Evolutionary conservation across 2,888 invertebrate genomes (phyloP).

Genomic region (Polia nebulosa): DNA sequence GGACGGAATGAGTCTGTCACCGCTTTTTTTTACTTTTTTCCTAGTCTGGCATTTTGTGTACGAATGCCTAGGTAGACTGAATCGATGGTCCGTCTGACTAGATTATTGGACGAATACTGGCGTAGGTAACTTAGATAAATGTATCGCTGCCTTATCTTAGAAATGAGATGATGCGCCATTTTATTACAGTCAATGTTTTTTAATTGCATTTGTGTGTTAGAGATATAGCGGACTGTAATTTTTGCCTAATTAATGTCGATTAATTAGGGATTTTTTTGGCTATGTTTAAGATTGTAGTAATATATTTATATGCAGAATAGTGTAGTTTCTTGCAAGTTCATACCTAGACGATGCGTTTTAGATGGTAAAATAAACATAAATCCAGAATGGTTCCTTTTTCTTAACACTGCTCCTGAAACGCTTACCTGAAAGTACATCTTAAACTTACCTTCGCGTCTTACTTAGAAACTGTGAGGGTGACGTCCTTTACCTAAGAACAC

Average conservation of each 20-base stretch:
- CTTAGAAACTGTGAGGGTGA: background rate
- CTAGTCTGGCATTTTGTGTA: constrained; percentile 85
- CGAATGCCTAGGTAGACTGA: constrained; percentile 65
- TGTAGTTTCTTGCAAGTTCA: background rate
- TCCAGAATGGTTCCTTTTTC: constrained; percentile 36
- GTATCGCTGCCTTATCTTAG: constrained; percentile 62
- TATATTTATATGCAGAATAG: background rate
- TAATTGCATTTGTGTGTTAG: constrained; percentile 56
- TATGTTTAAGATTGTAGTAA: background rate
- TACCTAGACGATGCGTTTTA: background rate
- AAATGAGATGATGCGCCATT: constrained; percentile 62
- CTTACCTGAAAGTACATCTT: constrained; percentile 27
- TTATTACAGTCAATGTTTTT: constrained; percentile 50
- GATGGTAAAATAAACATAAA: background rate
- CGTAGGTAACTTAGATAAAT: constrained; percentile 61
- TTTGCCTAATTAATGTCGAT: constrained; percentile 28
- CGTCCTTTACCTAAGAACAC: background rate
- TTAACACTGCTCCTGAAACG: constrained; percentile 2
- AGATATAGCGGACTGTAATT: constrained; percentile 8
- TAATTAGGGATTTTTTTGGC: background rate
- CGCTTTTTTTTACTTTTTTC: constrained; percentile 87
- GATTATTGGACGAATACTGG: constrained; percentile 59
- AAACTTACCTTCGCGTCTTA: background rate
- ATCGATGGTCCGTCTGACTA: constrained; percentile 65
- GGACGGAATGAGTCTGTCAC: constrained; percentile 88